These are phyloP conservation scores for Fistularia commersonii DNA, from an alignment of 2,797 vertebrate species.

Conservation along the genomic window DNA sequence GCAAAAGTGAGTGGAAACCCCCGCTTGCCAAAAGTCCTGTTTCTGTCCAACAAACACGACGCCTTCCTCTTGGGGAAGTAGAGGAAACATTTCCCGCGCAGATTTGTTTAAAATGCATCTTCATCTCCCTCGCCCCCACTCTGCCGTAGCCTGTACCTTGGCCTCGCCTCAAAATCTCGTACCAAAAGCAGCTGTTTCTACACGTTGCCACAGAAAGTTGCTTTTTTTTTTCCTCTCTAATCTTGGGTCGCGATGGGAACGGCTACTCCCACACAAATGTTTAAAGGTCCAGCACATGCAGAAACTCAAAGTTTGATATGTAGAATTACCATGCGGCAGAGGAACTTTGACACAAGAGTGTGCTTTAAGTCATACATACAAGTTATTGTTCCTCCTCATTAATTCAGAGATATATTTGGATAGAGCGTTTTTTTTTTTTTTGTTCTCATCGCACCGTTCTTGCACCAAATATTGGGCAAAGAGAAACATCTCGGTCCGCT, in stretches of 20 bases:
- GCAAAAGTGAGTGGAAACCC: slow-evolving; percentile 85
- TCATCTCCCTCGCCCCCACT: too few relatives aligned
- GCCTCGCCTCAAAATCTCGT: slow-evolving; percentile 13
- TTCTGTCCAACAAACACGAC: too few relatives aligned
- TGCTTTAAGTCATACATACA: too few relatives aligned
- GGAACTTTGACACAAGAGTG: neutral
- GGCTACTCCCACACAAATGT: neutral
- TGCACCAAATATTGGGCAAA: too few relatives aligned
- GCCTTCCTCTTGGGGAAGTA: too few relatives aligned
- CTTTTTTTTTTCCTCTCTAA: slow-evolving; percentile 14
- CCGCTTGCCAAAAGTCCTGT: too few relatives aligned
- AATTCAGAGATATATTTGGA: neutral
- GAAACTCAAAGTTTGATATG: slow-evolving; percentile 3
- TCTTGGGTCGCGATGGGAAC: slow-evolving; percentile 33
- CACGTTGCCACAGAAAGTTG: slow-evolving; percentile 7
- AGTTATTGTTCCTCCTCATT: neutral
- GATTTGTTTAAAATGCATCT: too few relatives aligned
- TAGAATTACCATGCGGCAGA: slow-evolving; percentile 1
- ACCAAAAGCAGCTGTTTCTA: slow-evolving; percentile 19
- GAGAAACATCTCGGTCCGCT: too few relatives aligned
- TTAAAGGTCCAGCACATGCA: slow-evolving; percentile 18
- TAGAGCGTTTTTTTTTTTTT: neutral
- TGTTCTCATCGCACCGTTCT: too few relatives aligned
- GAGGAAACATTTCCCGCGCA: too few relatives aligned
- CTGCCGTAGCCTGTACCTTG: neutral